Evolutionary conservation across 2,888 invertebrate genomes (phyloP).

Genomic region (Hylaea fasciaria): DNA sequence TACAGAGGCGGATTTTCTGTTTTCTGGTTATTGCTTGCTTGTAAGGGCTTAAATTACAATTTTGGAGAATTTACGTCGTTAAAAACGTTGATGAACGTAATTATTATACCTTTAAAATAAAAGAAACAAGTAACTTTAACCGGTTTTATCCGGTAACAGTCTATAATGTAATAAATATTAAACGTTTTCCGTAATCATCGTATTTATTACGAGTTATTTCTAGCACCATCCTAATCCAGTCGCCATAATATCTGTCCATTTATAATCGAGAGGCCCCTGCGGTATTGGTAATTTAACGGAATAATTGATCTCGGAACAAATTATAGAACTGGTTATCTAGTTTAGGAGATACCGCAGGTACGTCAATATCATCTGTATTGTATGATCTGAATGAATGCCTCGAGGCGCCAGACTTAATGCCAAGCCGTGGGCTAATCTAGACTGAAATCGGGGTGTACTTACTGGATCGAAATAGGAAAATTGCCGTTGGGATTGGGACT

Average conservation of each 20-base stretch:
- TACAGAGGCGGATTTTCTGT: background rate
- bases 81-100: too few species aligned
- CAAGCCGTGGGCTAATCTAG: conserved; percentile 14
- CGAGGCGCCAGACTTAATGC: conserved; percentile 11
- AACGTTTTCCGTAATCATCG: too few species aligned
- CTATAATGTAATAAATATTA: too few species aligned
- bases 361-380: too few species aligned
- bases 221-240: too few species aligned
- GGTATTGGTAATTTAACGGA: conserved; percentile 9
- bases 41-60: background rate
- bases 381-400: conserved; percentile 11
- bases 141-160: too few species aligned
- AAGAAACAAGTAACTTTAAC: too few species aligned
- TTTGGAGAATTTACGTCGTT: background rate
- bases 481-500: background rate
- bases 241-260: too few species aligned
- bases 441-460: conserved; percentile 13
- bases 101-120: too few species aligned
- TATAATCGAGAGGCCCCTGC: too few species aligned
- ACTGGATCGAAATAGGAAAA: background rate
- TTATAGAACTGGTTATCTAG: conserved; percentile 12
- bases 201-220: too few species aligned
- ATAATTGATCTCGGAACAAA: conserved; percentile 9
- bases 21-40: background rate
- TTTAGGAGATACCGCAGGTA: conserved; percentile 7